phyloP scores from a whole-genome alignment of 2,797 vertebrate species.

The Hyperoplus immaculatus region DNA sequence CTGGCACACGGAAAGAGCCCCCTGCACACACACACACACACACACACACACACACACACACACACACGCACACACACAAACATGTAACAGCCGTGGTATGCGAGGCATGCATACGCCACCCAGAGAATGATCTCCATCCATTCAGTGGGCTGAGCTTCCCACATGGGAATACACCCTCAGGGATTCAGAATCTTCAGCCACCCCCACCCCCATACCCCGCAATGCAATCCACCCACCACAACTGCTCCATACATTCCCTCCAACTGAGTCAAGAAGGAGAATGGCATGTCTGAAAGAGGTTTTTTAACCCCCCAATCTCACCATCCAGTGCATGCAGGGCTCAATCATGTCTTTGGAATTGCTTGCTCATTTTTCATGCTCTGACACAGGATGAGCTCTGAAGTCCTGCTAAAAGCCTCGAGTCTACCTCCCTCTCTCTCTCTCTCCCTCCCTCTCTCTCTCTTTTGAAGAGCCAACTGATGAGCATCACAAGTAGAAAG shows the following conservation, averaged over 20 bases:
- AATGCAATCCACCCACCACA: slow-evolving; percentile 16
- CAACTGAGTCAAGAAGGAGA: slow-evolving; percentile 58
- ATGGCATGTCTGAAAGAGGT: slow-evolving; percentile 26
- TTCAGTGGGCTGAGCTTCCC: slow-evolving; percentile 67
- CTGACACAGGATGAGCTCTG: slow-evolving; percentile 73
- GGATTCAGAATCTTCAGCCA: slow-evolving; percentile 57
- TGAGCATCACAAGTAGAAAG: slow-evolving; percentile 69
- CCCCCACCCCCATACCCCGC: background rate
- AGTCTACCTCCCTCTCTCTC: slow-evolving; percentile 41
- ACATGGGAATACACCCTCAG: slow-evolving; percentile 69
- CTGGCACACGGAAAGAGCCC: slow-evolving; percentile 33
- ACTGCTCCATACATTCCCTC: slow-evolving; percentile 43
- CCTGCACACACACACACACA: slow-evolving; percentile 24
- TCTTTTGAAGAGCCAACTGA: slow-evolving; percentile 61
- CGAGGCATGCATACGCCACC: slow-evolving; percentile 80
- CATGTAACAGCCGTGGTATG: slow-evolving; percentile 81
- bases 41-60: no score
- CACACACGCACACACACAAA: slow-evolving; percentile 43
- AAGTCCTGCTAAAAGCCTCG: slow-evolving; percentile 76
- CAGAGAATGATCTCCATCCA: slow-evolving; percentile 78
- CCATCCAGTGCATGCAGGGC: slow-evolving; percentile 2
- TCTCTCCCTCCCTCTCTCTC: slow-evolving; percentile 68
- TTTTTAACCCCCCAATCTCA: slow-evolving; percentile 10
- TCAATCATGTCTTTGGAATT: slow-evolving; percentile 43
- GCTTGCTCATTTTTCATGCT: slow-evolving; percentile 80